Base-by-base conservation (phyloP, 2,113 vertebrate species). In the Salvelinus sp. region DNA sequence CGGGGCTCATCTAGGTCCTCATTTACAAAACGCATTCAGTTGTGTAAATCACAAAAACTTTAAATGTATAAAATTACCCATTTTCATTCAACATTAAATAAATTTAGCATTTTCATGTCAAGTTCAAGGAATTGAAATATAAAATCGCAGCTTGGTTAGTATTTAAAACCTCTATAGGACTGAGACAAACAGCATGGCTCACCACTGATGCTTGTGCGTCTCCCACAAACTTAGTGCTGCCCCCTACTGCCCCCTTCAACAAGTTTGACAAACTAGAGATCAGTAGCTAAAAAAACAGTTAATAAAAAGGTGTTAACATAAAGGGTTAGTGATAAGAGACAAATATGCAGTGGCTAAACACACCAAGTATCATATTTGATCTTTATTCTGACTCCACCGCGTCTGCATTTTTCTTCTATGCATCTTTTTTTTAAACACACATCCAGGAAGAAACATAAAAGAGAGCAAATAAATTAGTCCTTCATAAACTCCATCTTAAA, bases 171-270 rank as follows among this genome's bases (percentile, higher is more conserved):
- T 44, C 7, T 44, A 10, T 44, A 44, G 9, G 38, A 44, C 9
- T 44, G 7, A 44, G 38, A 44, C 38, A 0, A 44, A 44, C 38
- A 44, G 9, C 38, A 44, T 44, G 9, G 9, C 38, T 44, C 38
- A 44, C 38, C 38, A 44, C 9, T 10, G 9, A 44, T 44, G 38
- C 9, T 12, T 10, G 38, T 44, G 38, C 58, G 7, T 16, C 4
- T 23, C 6, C 58, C 18, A 6, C 2, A 62, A 12, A 14, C 88
- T 89, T 79, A 84, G 88, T 63, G 83, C 71, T 87, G 87, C 86
- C 90, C 82, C 87, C 90, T 88, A 73, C 71, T 87, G 87, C 86
- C 90, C 82, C 87, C 90, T 88, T 72, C 5, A 33, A 44, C 30
- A 33, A n/a, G 20, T n/a, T 30, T 1, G 16, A 9, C 23, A 65